These are phyloP conservation scores for Himantopus leucocephalus DNA, from an alignment of 2,113 vertebrate species.

Conservation along the genomic window DNA sequence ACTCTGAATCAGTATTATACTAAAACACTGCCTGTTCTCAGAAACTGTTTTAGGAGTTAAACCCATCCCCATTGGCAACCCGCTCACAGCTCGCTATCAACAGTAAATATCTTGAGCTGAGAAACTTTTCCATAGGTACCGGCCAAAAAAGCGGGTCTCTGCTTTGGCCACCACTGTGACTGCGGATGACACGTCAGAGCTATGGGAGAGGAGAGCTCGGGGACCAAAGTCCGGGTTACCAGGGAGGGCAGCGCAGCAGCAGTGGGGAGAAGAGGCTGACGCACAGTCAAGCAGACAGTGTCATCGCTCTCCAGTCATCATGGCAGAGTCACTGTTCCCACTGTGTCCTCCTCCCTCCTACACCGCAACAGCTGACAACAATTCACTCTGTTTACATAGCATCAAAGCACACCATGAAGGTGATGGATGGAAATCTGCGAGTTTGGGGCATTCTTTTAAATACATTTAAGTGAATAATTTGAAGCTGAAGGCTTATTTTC, in stretches of 20 bases:
- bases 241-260: neutral
- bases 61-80: neutral
- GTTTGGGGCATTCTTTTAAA: neutral
- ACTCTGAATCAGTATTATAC: too few relatives aligned
- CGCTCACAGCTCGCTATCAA: neutral
- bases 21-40: neutral
- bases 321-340: accelerated
- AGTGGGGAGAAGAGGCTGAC: neutral
- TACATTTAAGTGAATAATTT: neutral
- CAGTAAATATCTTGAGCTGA: neutral
- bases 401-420: neutral
- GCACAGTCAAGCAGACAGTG: accelerated
- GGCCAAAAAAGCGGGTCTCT: neutral
- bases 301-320: neutral
- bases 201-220: neutral
- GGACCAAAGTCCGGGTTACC: accelerated
- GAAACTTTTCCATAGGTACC: neutral
- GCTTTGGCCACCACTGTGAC: neutral
- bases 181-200: neutral
- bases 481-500: neutral
- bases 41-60: neutral
- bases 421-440: neutral
- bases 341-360: neutral
- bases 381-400: neutral
- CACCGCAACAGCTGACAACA: neutral